Evolutionary conservation across 2,888 invertebrate genomes (phyloP).

Genomic region (Ctena decussata): DNA sequence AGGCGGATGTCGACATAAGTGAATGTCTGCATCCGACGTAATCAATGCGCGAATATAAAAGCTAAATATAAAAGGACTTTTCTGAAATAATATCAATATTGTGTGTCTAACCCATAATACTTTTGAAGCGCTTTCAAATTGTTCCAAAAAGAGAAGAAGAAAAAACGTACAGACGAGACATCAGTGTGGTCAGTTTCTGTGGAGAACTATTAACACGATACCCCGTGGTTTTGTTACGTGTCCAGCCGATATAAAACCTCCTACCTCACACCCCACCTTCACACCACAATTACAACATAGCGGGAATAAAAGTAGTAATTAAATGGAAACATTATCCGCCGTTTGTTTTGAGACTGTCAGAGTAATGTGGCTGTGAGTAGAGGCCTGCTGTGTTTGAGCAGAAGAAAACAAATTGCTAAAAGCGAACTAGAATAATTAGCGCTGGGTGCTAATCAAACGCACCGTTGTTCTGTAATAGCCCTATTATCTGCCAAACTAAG

Average conservation of each 20-base stretch:
- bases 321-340: conserved; percentile 28
- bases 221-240: neutral
- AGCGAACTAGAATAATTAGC: conserved; percentile 16
- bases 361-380: neutral
- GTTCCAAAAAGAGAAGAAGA: too few relatives aligned
- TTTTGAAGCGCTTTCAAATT: too few relatives aligned
- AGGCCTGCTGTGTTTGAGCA: neutral
- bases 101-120: too few relatives aligned
- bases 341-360: conserved; percentile 9
- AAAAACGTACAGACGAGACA: too few relatives aligned
- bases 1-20: too few relatives aligned
- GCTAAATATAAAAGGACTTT: too few relatives aligned
- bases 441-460: conserved; percentile 15
- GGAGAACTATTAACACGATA: neutral
- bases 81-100: too few relatives aligned
- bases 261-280: conserved; percentile 8
- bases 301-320: conserved; percentile 17
- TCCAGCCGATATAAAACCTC: conserved; percentile 7
- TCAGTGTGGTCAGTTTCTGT: neutral
- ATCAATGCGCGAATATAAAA: too few relatives aligned
- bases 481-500: conserved; percentile 22
- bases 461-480: conserved; percentile 17
- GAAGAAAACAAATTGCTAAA: neutral
- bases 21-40: too few relatives aligned
- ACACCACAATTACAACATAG: conserved; percentile 2